phyloP scores from a whole-genome alignment of 2,888 invertebrate species.

The Spicauda simplicius region DNA sequence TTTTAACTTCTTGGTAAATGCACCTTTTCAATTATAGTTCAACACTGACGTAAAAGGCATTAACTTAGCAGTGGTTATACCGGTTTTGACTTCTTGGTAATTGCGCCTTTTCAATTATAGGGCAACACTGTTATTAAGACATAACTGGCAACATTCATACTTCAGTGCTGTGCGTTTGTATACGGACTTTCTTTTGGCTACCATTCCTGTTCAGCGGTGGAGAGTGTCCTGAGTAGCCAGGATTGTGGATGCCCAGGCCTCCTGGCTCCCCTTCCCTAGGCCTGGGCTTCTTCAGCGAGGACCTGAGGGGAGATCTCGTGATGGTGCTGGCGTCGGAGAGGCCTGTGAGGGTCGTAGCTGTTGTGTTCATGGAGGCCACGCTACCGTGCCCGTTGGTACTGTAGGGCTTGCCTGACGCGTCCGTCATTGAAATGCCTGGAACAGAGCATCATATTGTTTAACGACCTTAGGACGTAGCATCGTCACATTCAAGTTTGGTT shows the following conservation, averaged over 20 bases:
- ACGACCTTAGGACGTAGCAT: too few relatives aligned
- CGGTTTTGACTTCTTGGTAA: too few relatives aligned
- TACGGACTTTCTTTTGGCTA: conserved; percentile 95
- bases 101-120: too few relatives aligned
- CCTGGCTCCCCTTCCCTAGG: conserved; percentile 79
- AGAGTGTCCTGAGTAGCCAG: conserved; percentile 92
- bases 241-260: conserved; percentile 93
- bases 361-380: conserved; percentile 90
- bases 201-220: conserved; percentile 93
- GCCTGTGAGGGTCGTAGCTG: conserved; percentile 87
- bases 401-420: conserved; percentile 94
- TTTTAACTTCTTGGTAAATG: too few relatives aligned
- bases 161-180: conserved; percentile 96
- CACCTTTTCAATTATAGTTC: too few relatives aligned
- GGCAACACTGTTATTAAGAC: too few relatives aligned
- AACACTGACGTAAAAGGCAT: too few relatives aligned
- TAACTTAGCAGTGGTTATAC: too few relatives aligned
- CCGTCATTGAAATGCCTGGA: conserved; percentile 92
- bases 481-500: too few relatives aligned
- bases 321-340: conserved; percentile 79
- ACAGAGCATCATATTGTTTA: not conserved
- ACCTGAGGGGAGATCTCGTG: conserved; percentile 83
- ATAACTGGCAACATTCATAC: conserved; percentile 77
- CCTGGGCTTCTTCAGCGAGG: conserved; percentile 93
- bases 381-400: conserved; percentile 87